Evolutionary conservation across 2,888 invertebrate genomes (phyloP).

Genomic region (Mechanitis messenoides): DNA sequence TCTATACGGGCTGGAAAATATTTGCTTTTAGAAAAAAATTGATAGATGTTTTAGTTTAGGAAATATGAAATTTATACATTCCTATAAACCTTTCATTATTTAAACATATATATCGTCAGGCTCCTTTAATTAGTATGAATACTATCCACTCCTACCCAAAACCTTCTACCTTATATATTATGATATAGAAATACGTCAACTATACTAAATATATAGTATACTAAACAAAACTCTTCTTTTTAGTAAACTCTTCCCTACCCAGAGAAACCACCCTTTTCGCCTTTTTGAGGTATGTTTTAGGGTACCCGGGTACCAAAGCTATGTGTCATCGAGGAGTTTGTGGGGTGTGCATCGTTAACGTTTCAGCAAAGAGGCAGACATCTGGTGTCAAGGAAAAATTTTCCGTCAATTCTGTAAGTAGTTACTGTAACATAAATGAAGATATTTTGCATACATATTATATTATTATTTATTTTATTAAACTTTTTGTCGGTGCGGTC

Average conservation of each 20-base stretch:
- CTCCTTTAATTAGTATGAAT: too few relatives aligned
- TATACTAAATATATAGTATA: background rate
- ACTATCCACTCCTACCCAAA: too few relatives aligned
- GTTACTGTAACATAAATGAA: background rate
- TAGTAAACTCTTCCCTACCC: slow-evolving; percentile 51
- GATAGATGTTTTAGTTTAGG: too few relatives aligned
- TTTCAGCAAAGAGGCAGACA: slow-evolving; percentile 48
- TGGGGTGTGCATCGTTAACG: slow-evolving; percentile 60
- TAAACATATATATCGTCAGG: too few relatives aligned
- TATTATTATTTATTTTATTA: too few relatives aligned
- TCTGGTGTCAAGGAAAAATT: slow-evolving; percentile 49
- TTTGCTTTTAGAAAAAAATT: too few relatives aligned
- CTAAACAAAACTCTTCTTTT: slow-evolving; percentile 9
- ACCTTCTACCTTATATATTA: background rate
- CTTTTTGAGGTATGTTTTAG: slow-evolving; percentile 77
- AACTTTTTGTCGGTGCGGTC: too few relatives aligned
- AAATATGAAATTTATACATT: too few relatives aligned
- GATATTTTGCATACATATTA: too few relatives aligned
- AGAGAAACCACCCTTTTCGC: slow-evolving; percentile 78
- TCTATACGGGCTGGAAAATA: too few relatives aligned
- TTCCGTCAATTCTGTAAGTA: slow-evolving; percentile 62
- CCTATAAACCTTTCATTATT: too few relatives aligned
- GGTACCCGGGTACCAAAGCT: slow-evolving; percentile 80
- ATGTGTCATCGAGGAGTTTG: slow-evolving; percentile 67
- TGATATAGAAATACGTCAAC: too few relatives aligned